phyloP scores from a whole-genome alignment of 2,113 vertebrate genomes.

The Cebidichthys violaceus region DNA sequence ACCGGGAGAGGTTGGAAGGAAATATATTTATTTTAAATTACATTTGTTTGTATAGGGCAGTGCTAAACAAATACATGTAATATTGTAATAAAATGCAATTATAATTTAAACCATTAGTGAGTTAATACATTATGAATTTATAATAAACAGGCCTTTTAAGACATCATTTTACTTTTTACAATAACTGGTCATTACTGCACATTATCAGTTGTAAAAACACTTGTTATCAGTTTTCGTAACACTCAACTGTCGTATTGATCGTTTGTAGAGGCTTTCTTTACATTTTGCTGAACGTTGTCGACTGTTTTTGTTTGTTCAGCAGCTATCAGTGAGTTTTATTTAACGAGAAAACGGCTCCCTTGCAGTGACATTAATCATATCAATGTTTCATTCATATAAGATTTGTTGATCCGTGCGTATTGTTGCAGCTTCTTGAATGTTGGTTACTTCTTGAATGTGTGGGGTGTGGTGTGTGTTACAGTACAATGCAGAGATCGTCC shows the following conservation, averaged over 20 bases:
- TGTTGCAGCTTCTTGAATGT: neutral
- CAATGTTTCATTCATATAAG: conserved; percentile 9
- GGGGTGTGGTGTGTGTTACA: conserved; percentile 22
- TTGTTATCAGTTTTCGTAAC: neutral
- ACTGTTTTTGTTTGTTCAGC: neutral
- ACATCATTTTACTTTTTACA: neutral
- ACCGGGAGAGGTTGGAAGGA: neutral
- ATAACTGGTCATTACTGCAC: neutral
- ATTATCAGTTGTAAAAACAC: neutral
- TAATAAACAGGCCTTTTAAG: neutral
- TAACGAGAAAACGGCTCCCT: neutral
- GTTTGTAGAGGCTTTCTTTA: neutral
- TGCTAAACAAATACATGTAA: neutral
- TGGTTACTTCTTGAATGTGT: conserved; percentile 28
- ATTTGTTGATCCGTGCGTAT: neutral
- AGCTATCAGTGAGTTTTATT: neutral
- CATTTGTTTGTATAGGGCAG: neutral
- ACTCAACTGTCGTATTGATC: neutral
- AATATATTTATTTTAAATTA: neutral
- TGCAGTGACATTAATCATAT: neutral
- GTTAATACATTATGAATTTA: neutral
- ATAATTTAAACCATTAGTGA: neutral
- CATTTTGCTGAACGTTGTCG: neutral
- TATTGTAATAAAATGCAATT: neutral
- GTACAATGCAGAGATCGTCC: neutral